Evolutionary conservation across 2,888 invertebrate genomes (phyloP), one percentile per base, ranked within the genome.

Genomic region (Drosophila histrio): DNA sequence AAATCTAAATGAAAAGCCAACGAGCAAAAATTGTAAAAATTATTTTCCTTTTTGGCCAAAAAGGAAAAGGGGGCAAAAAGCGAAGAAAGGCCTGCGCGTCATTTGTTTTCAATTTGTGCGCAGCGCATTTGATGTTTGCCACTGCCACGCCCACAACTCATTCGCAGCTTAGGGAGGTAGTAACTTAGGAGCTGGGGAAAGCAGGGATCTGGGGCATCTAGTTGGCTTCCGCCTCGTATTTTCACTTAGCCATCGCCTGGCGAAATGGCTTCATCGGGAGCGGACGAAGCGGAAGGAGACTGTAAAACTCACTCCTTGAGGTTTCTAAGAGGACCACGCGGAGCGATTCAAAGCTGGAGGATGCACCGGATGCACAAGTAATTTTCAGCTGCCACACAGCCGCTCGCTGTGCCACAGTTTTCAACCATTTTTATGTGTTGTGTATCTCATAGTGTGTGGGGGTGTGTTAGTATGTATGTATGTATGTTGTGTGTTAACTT

Each of bases 21-120:
- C 62, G 61, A 65, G 77, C 52, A 58, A 83, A 80, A 80, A 64
- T 64, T 65, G 72, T 65, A 60, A 73, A 77, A 77, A 77, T 77
- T 53, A 57, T 65, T 72, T 65, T 52, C 19, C 43, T 50, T 57
- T 43, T 39, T 41, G 36, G 26, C 21, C 39, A 19, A 22, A 21
- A 21, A 5, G 9, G 13, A 39, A 28, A 26, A 3, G 1, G 11
- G 9, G 7, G 30, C 17, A 28, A 15, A 17, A 44, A 26, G 21
- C 2, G 2, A 39, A n/a, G 24, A 53, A 53, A 72, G 64, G 86
- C 79, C 82, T 76, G 65, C 52, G 71, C 77, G 76, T 73, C 89
- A 87, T 88, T 85, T 87, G 83, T 88, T 85, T 85, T 88, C 87
- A 88, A 85, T 85, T 88, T 85, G 87, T 64, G 75, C 69, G 52